Base-by-base conservation (phyloP, 1,140 invertebrate genomes). In the Ips nitidus region DNA sequence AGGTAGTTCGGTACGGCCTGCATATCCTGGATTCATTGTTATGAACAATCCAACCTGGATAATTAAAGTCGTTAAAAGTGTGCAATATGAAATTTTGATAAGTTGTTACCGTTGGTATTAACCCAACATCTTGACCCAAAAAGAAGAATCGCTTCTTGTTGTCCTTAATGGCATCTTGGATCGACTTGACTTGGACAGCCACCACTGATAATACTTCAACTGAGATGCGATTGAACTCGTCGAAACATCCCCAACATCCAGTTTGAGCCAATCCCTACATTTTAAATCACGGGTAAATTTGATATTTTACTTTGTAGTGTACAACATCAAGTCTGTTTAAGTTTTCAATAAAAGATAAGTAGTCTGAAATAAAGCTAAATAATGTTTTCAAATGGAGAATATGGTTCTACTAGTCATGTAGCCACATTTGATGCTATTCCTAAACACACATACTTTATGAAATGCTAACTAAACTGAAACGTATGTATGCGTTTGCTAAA, bases 181-280 rank as follows among this genome's bases (percentile, higher is more conserved):
- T 88, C 64, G 83, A 84, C 75, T 92, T 91, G 0, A 92, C 90
- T 81, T 91, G 94, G 0, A 96, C 93, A 1, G 94, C 94, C 2
- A 97, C 93, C 2, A 97, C 95, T 1, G 94, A 97, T 40, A 97
- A 80, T 43, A 97, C 94, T 82, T 97, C 94, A 1, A 97, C 90
- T 0, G 94, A 92, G 69, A 97, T 97, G 64, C 95, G 85, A 82
- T 97, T 97, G 79, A 97, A 97, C 80, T 97, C 94, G 80, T 97
- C 94, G 81, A 97, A 97, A 78, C 94, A 97, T 38, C 94, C 94
- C 94, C 94, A 97, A 4, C 94, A 92, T n/a, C 95, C 95, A 5
- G 94, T 94, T 81, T 96, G 94, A 2, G 93, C 88, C 38, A 97
- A 81, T 8, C 87, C 93, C 91, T 70, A 38, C 2, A 22, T 1